A percentile compares a stretch with the other conserved stretches of the same genome.
These are phyloP conservation scores for Zaprionus inermis DNA, from an alignment of 1,140 invertebrate species.

Conservation along the genomic window DNA sequence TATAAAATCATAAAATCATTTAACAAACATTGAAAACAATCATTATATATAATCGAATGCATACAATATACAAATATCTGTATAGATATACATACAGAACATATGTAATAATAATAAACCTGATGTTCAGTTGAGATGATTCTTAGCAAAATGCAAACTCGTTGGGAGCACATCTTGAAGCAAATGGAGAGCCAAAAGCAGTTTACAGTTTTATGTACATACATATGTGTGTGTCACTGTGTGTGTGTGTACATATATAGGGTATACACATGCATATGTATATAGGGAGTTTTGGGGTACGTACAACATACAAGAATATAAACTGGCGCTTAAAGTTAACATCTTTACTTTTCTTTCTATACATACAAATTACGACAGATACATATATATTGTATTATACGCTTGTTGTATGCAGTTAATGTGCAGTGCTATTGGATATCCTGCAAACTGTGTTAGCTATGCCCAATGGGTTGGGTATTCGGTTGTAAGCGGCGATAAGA, in stretches of 20 bases:
- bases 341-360: slow-evolving; percentile 10
- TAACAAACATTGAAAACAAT: slow-evolving; percentile 33
- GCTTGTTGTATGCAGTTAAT: slow-evolving; percentile 5
- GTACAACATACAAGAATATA: slow-evolving; percentile 33
- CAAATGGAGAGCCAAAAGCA: slow-evolving; percentile 39
- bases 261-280: slow-evolving; percentile 3
- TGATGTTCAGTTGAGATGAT: slow-evolving; percentile 47
- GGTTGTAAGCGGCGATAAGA: slow-evolving; percentile 16
- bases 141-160: slow-evolving; percentile 49
- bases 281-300: slow-evolving; percentile 2
- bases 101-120: slow-evolving; percentile 35
- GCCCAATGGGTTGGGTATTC: slow-evolving; percentile 1
- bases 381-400: slow-evolving; percentile 11
- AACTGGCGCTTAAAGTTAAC: slow-evolving; percentile 33
- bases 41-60: slow-evolving; percentile 21
- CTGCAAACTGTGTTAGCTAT: slow-evolving; percentile 19
- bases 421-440: slow-evolving; percentile 17
- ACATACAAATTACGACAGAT: slow-evolving; percentile 28
- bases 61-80: slow-evolving; percentile 31
- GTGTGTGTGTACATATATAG: slow-evolving; percentile 6
- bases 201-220: slow-evolving; percentile 6
- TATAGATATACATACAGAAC: slow-evolving; percentile 12
- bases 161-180: slow-evolving; percentile 49
- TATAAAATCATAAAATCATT: slow-evolving; percentile 14
- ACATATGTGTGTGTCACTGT: not conserved